Conservation (phyloP, 2,113 vertebrate species). For the Albula goreensis region DNA sequence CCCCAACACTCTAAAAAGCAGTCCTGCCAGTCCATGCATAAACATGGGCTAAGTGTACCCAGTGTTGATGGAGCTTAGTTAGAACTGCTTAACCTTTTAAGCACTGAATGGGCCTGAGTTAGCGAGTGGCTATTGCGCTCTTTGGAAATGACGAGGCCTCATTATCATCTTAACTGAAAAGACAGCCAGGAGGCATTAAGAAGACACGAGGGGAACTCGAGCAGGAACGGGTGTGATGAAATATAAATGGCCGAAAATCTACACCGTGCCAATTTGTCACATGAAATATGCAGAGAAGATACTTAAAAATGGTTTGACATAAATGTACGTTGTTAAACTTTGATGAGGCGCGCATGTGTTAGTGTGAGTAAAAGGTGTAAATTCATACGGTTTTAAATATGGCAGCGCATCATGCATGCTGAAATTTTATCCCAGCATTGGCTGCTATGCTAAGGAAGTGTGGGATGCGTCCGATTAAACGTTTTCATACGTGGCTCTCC, state of each 20-base stretch:
- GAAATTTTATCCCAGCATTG: constrained; percentile 8
- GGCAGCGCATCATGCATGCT: constrained; percentile 35
- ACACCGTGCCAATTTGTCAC: constrained; percentile 35
- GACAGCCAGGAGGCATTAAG: constrained; percentile 13
- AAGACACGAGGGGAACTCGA: not conserved
- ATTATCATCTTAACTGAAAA: constrained; percentile 5
- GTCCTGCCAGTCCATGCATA: constrained; percentile 77
- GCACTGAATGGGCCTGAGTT: not conserved
- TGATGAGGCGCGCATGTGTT: constrained; percentile 38
- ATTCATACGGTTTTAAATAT: constrained; percentile 41
- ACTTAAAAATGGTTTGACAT: constrained; percentile 21
- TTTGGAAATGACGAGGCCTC: not conserved
- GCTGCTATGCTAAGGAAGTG: not conserved
- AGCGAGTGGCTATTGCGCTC: not conserved
- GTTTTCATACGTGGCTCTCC: not conserved
- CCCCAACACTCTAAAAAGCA: constrained; percentile 69
- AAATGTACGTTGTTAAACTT: constrained; percentile 41
- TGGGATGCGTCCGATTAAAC: not conserved
- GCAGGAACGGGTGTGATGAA: constrained; percentile 24
- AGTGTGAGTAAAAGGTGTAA: constrained; percentile 42
- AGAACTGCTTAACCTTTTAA: constrained; percentile 49
- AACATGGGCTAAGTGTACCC: constrained; percentile 68
- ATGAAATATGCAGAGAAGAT: constrained; percentile 37
- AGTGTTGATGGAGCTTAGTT: constrained; percentile 51
- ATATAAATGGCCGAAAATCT: constrained; percentile 37